Evolutionary conservation across 2,797 vertebrate genomes (phyloP), one percentile per base, ranked within the genome.

Genomic region (Tragelaphus eurycerus): DNA sequence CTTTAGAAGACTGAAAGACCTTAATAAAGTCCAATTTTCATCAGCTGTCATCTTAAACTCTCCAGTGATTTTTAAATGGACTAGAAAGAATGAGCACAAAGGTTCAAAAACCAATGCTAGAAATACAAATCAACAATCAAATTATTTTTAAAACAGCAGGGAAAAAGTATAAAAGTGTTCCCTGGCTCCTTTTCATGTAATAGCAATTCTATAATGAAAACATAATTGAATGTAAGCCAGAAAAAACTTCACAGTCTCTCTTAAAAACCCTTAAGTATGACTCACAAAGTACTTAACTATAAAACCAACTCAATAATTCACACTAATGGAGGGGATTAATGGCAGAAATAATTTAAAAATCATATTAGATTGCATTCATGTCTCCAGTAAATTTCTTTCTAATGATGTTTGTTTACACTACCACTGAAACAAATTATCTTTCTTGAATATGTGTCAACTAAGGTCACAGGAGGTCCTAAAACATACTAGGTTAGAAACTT

Each of bases 251-350:
- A 64, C 16, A 93, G 57, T 96, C 52, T 52, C 82, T 97, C 76
- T 95, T 86, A 83, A 79, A 97, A 93, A 86, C 59, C 78, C 90
- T 84, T 54, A 93, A 62, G 34, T 88, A 92, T 93, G 86, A 96
- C 83, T 97, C 90, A 96, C 50, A 94, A 87, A 88, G 60, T 90
- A 96, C 43, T 97, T 95, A 25, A 57, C 52, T 93, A 96, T 96
- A 96, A 93, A 92, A 95, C 71, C 88, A 94, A 93, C 89, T 92
- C 55, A 55, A 82, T 94, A 57, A 95, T 96, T 97, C 60, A 96
- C 79, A 90, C 31, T 67, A 96, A 79, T 89, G 86, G 90, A 94
- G 31, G 90, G 48, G 82, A 95, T 83, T 79, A 76, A 76, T 93
- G 81, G 76, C 74, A 96, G 81, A 97, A 96, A 86, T 50, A 78